phyloP scores from a whole-genome alignment of 2,113 vertebrate species.

The Serilophus lunatus region DNA sequence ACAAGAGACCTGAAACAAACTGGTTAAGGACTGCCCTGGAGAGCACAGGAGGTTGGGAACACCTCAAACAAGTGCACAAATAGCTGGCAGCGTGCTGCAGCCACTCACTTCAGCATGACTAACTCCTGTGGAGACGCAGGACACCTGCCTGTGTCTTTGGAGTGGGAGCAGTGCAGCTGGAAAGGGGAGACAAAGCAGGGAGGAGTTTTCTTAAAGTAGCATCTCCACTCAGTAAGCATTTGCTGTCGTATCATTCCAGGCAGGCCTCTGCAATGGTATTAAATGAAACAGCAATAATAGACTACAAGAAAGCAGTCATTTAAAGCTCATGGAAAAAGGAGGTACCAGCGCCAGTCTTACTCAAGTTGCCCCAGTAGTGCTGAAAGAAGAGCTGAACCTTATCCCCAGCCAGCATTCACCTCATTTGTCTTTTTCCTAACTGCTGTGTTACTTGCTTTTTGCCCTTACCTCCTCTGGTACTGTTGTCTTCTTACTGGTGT shows the following conservation, averaged over 20 bases:
- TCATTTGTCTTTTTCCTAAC: not conserved
- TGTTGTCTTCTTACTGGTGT: not conserved
- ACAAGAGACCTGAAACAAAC: not conserved
- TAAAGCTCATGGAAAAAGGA: not conserved
- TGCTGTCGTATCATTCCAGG: not conserved
- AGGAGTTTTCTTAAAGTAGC: not conserved
- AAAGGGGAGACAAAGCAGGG: not conserved
- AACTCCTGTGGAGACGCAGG: not conserved
- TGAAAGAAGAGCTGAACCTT: not conserved
- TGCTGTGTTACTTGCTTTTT: not conserved
- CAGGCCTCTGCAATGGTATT: not conserved
- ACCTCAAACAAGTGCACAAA: fast-evolving
- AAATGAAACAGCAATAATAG: not conserved
- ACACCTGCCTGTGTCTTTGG: not conserved
- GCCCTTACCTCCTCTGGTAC: not conserved
- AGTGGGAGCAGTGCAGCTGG: not conserved
- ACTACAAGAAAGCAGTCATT: not conserved
- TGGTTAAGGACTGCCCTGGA: not conserved
- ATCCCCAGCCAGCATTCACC: not conserved
- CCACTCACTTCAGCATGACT: not conserved
- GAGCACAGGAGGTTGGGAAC: not conserved
- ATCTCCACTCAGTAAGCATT: not conserved
- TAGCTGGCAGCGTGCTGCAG: not conserved
- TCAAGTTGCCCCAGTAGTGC: not conserved
- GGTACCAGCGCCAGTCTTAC: not conserved